phyloP scores from a whole-genome alignment of 2,113 vertebrate genomes.

The Labrus mixtus region DNA sequence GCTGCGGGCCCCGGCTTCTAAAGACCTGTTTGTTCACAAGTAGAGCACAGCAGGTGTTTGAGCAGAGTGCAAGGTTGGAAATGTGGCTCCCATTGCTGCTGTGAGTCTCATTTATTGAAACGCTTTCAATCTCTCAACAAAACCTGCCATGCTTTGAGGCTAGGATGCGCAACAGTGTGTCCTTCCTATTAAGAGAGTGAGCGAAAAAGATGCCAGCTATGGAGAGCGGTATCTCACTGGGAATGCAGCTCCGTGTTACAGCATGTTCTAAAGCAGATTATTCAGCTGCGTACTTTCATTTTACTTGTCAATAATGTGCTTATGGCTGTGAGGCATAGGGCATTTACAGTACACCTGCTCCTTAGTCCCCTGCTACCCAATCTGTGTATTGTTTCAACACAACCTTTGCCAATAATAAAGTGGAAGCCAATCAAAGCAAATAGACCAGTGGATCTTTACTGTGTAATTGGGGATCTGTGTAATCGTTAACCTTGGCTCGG shows the following conservation, averaged over 20 bases:
- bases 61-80: conserved; percentile 75
- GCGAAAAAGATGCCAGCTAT: conserved; percentile 41
- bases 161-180: conserved; percentile 51
- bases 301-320: conserved; percentile 69
- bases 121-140: conserved; percentile 63
- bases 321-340: conserved; percentile 40
- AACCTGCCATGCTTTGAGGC: conserved; percentile 38
- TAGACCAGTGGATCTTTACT: conserved; percentile 87
- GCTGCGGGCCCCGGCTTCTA: conserved; percentile 76
- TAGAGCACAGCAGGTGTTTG: conserved; percentile 76
- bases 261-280: conserved; percentile 53
- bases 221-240: conserved; percentile 29
- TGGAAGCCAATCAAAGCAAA: conserved; percentile 89
- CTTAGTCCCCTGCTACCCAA: conserved; percentile 50
- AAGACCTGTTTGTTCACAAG: conserved; percentile 80
- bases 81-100: conserved; percentile 61
- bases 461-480: conserved; percentile 94
- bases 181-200: conserved; percentile 49
- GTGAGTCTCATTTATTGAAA: conserved; percentile 74
- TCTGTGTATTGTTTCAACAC: conserved; percentile 70
- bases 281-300: conserved; percentile 70
- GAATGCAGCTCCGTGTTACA: conserved; percentile 22
- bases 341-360: conserved; percentile 54
- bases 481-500: conserved; percentile 98
- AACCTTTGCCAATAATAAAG: conserved; percentile 84